phyloP scores from a whole-genome alignment of 2,797 vertebrate species.

The Tadarida brasiliensis region DNA sequence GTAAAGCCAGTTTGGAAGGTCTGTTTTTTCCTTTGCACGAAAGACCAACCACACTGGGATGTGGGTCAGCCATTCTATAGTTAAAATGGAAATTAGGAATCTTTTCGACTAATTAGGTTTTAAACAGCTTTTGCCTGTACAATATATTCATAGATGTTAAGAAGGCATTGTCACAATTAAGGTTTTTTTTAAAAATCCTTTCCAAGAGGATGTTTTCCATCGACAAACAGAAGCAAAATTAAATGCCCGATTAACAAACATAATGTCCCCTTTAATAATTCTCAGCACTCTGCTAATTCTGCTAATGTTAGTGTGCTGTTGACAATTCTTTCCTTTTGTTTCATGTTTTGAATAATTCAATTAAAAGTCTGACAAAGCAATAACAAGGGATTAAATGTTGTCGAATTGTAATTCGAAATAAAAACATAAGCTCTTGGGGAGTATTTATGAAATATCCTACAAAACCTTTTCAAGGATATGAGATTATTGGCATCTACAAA shows the following conservation, averaged over 20 bases:
- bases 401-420: conserved; percentile 77
- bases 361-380: conserved; percentile 86
- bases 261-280: conserved; percentile 80
- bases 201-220: conserved; percentile 78
- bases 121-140: conserved; percentile 61
- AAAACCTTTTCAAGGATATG: conserved; percentile 68
- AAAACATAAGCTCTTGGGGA: conserved; percentile 80
- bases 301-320: conserved; percentile 75
- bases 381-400: conserved; percentile 85
- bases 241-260: conserved; percentile 83
- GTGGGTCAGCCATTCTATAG: conserved; percentile 16
- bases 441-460: conserved; percentile 79
- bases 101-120: conserved; percentile 66
- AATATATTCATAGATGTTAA: conserved; percentile 71
- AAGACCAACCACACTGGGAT: conserved; percentile 21
- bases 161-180: conserved; percentile 74
- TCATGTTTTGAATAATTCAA: conserved; percentile 86
- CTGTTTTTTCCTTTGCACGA: not conserved
- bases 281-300: conserved; percentile 75
- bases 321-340: conserved; percentile 82
- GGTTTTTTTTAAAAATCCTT: conserved; percentile 79
- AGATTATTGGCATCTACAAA: conserved; percentile 68
- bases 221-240: conserved; percentile 78
- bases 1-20: not conserved
- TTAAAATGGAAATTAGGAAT: conserved; percentile 70